phyloP scores from a whole-genome alignment of 2,888 invertebrate species.

The Andrena camellia region DNA sequence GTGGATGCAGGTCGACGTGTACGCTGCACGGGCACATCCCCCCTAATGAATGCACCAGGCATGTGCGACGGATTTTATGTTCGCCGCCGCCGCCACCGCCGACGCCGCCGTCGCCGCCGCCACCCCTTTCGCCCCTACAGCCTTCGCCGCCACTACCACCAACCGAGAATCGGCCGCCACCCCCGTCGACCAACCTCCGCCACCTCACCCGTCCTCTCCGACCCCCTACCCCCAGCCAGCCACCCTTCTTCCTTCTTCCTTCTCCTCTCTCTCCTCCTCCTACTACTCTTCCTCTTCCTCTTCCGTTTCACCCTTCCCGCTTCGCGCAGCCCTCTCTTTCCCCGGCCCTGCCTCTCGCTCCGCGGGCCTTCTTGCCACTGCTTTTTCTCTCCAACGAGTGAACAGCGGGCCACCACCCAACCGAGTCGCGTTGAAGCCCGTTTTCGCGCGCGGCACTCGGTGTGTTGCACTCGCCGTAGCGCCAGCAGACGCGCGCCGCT shows the following conservation, averaged over 20 bases:
- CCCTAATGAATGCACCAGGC: constrained; percentile 85
- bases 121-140: constrained; percentile 58
- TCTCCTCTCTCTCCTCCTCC: constrained; percentile 14
- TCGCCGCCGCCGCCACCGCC: constrained; percentile 74
- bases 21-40: constrained; percentile 84
- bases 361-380: constrained; percentile 28
- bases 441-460: constrained; percentile 71
- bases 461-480: constrained; percentile 68
- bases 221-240: constrained; percentile 27
- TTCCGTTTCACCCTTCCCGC: constrained; percentile 55
- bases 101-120: constrained; percentile 59
- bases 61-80: constrained; percentile 85
- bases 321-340: constrained; percentile 32
- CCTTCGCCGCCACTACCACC: constrained; percentile 65
- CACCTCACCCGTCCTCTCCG: constrained; percentile 58
- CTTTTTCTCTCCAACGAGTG: constrained; percentile 47
- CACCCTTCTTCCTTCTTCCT: constrained; percentile 46
- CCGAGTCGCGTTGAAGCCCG: constrained; percentile 68
- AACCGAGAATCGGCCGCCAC: constrained; percentile 70
- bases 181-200: constrained; percentile 70
- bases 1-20: constrained; percentile 80
- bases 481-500: constrained; percentile 74
- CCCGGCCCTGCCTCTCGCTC: constrained; percentile 20
- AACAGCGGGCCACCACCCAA: constrained; percentile 64
- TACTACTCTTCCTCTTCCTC: constrained; percentile 45